phyloP scores from a whole-genome alignment of 2,888 invertebrate genomes.

The Tipula helvola region DNA sequence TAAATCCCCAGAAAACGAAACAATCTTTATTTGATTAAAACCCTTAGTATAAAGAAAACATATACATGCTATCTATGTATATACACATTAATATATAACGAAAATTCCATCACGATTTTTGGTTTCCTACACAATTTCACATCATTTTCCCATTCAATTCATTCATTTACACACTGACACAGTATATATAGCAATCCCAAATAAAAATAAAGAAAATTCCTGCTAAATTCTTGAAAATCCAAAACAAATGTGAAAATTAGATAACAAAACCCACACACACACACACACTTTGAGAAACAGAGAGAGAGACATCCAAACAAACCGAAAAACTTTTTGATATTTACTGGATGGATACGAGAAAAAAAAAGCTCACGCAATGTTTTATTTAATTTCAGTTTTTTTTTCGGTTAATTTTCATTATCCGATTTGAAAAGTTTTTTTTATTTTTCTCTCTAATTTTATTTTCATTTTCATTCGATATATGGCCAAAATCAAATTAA shows the following conservation, averaged over 20 bases:
- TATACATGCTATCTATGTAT: not conserved
- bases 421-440: not conserved
- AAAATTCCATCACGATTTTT: not conserved
- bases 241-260: not conserved
- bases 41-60: not conserved
- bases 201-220: not conserved
- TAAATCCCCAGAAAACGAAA: not conserved
- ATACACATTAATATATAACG: not conserved
- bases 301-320: not conserved
- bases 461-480: not conserved
- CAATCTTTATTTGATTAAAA: not conserved
- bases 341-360: not conserved
- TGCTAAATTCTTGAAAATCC: conserved; percentile 4
- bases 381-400: not conserved
- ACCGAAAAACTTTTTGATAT: not conserved
- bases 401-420: not conserved
- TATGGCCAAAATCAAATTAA: not conserved
- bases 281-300: not conserved
- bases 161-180: not conserved
- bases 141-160: not conserved
- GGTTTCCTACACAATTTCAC: not conserved
- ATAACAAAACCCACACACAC: not conserved
- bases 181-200: not conserved
- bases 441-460: not conserved
- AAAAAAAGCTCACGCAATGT: not conserved